A percentile compares a stretch with the other conserved stretches of the same genome.
These are phyloP conservation scores for Seriola rivoliana DNA, from an alignment of 2,113 vertebrate species.

Conservation along the genomic window DNA sequence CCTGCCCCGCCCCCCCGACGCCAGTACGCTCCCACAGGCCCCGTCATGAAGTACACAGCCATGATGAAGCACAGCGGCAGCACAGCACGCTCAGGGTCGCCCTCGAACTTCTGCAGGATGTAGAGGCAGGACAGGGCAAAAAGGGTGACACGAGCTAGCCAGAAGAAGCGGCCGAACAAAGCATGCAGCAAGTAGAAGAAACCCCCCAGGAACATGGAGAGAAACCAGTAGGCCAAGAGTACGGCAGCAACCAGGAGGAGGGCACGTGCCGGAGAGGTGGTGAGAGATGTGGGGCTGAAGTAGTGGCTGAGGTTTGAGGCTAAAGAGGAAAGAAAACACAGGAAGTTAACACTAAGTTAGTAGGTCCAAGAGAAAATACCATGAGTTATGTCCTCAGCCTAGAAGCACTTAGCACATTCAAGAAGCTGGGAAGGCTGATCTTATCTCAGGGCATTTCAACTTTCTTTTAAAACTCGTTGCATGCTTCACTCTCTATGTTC, in stretches of 20 bases:
- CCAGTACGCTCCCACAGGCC: constrained; percentile 94
- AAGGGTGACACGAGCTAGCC: constrained; percentile 89
- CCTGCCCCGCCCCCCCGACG: constrained; percentile 83
- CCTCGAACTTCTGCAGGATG: constrained; percentile 96
- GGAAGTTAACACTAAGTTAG: background rate
- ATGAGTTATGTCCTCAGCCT: too few relatives aligned
- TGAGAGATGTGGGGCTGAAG: constrained; percentile 89
- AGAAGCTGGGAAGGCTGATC: background rate
- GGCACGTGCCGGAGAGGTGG: constrained; percentile 84
- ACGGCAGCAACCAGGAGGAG: constrained; percentile 90
- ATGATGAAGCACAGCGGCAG: constrained; percentile 95
- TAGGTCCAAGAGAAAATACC: background rate
- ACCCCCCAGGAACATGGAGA: constrained; percentile 92
- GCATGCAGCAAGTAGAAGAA: constrained; percentile 92
- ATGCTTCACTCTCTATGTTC: background rate
- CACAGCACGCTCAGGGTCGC: constrained; percentile 90
- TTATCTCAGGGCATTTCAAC: background rate
- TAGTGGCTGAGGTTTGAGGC: constrained; percentile 94
- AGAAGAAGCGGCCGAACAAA: constrained; percentile 94
- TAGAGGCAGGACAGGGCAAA: constrained; percentile 95
- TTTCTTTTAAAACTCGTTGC: background rate
- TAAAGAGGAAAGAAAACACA: constrained; percentile 62
- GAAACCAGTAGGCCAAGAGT: constrained; percentile 90
- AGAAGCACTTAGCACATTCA: too few relatives aligned
- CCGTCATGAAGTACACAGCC: constrained; percentile 96